These are phyloP conservation scores for Holcopasites calliopsidis DNA, from an alignment of 1,140 invertebrate species.

Conservation along the genomic window DNA sequence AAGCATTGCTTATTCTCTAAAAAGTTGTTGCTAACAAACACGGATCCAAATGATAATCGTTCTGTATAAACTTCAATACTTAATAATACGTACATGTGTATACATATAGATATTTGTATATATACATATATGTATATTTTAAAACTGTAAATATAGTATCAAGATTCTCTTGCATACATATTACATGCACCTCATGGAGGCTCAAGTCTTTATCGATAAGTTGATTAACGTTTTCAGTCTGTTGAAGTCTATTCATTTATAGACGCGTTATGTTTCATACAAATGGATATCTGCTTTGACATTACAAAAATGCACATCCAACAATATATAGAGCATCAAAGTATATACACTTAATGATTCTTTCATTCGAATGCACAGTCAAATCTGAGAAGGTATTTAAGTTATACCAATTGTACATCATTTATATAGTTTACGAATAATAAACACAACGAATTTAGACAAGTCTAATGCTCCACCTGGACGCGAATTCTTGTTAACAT, in stretches of 20 bases:
- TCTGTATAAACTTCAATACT: slow-evolving; percentile 43
- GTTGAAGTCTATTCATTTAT: slow-evolving; percentile 42
- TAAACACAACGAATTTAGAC: slow-evolving; percentile 1
- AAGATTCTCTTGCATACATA: slow-evolving; percentile 54
- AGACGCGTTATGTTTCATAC: slow-evolving; percentile 18
- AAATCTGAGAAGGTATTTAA: neutral
- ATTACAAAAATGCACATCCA: neutral
- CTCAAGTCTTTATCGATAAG: slow-evolving; percentile 50
- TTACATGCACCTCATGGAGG: slow-evolving; percentile 66
- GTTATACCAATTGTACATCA: neutral
- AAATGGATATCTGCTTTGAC: neutral
- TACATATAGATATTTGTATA: neutral
- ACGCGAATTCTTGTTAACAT: neutral
- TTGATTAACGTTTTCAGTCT: slow-evolving; percentile 50
- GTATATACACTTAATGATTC: slow-evolving; percentile 1
- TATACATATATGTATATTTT: slow-evolving; percentile 44
- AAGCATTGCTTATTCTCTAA: slow-evolving; percentile 45
- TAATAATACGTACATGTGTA: neutral
- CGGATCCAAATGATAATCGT: slow-evolving; percentile 59
- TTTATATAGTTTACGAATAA: neutral
- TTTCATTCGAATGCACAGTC: neutral
- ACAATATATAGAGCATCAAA: slow-evolving; percentile 3
- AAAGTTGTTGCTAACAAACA: slow-evolving; percentile 59
- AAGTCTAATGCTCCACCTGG: neutral
- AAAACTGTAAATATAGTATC: slow-evolving; percentile 49